A percentile compares a stretch with the other conserved stretches of the same genome.
These are phyloP conservation scores for Candidula unifasciata DNA, from an alignment of 2,888 invertebrate genomes.

Conservation along the genomic window DNA sequence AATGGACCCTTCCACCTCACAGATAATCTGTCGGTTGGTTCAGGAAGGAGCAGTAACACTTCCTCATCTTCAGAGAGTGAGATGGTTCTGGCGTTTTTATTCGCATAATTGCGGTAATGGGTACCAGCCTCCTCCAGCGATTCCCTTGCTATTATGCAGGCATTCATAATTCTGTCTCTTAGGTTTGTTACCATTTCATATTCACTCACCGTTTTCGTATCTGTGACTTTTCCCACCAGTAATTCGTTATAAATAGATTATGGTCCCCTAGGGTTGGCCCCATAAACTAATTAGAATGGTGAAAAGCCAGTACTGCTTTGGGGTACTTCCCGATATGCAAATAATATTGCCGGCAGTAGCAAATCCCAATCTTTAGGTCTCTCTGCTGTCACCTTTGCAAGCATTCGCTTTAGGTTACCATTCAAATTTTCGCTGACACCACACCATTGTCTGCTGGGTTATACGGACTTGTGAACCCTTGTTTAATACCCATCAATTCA, in stretches of 20 bases:
- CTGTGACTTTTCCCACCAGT: no score
- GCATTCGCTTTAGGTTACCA: constrained; percentile 57
- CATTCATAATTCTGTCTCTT: no score
- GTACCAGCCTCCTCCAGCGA: no score
- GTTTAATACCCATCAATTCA: background rate
- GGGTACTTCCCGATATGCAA: constrained; percentile 36
- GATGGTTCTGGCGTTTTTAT: background rate
- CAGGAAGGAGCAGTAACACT: constrained; percentile 47
- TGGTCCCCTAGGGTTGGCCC: no score
- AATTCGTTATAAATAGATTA: no score
- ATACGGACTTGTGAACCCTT: constrained; percentile 35
- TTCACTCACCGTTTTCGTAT: no score
- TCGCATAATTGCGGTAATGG: constrained; percentile 24
- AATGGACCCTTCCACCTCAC: constrained; percentile 53
- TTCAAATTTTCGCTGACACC: constrained; percentile 57
- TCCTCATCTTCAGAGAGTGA: background rate
- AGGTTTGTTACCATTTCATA: no score
- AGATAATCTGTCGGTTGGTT: constrained; percentile 45
- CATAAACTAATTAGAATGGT: no score
- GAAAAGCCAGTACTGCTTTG: no score
- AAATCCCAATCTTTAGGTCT: constrained; percentile 61
- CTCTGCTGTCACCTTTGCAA: constrained; percentile 54
- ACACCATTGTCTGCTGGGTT: constrained; percentile 58
- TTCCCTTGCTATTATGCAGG: no score
- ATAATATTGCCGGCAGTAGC: constrained; percentile 50